phyloP scores from a whole-genome alignment of 2,888 invertebrate species.

The Drosophila flavopinicola region DNA sequence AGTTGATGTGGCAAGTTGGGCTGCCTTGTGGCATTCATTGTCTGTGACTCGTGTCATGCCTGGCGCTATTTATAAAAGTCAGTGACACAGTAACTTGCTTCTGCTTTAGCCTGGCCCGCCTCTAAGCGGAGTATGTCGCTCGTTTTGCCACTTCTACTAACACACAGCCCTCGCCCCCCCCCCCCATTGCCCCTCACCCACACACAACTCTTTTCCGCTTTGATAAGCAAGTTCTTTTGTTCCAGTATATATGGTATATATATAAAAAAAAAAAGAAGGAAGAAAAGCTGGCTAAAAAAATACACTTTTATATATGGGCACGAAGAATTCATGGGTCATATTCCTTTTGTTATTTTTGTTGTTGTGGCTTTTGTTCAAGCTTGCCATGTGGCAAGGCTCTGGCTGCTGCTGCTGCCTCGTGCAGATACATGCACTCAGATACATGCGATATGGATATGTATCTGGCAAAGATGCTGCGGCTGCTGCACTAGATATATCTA shows the following conservation, averaged over 20 bases:
- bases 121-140: conserved; percentile 27
- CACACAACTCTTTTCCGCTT: conserved; percentile 74
- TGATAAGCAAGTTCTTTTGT: conserved; percentile 76
- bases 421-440: conserved; percentile 59
- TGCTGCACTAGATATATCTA: conserved; percentile 29
- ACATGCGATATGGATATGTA: conserved; percentile 57
- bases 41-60: conserved; percentile 67
- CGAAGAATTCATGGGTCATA: conserved; percentile 61
- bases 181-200: not conserved
- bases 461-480: conserved; percentile 57
- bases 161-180: conserved; percentile 22
- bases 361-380: conserved; percentile 60
- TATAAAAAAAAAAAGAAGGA: conserved; percentile 14
- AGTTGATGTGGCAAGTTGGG: conserved; percentile 38
- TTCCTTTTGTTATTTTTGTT: conserved; percentile 68
- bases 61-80: conserved; percentile 76
- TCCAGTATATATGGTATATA: conserved; percentile 41
- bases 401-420: conserved; percentile 49
- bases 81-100: conserved; percentile 77
- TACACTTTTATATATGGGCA: conserved; percentile 59
- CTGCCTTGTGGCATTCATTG: conserved; percentile 52
- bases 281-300: conserved; percentile 12
- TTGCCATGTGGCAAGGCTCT: conserved; percentile 35
- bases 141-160: conserved; percentile 68
- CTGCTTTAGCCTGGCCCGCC: conserved; percentile 26